Conservation (phyloP, 2,888 invertebrate species). For the Charanyca ferruginea region DNA sequence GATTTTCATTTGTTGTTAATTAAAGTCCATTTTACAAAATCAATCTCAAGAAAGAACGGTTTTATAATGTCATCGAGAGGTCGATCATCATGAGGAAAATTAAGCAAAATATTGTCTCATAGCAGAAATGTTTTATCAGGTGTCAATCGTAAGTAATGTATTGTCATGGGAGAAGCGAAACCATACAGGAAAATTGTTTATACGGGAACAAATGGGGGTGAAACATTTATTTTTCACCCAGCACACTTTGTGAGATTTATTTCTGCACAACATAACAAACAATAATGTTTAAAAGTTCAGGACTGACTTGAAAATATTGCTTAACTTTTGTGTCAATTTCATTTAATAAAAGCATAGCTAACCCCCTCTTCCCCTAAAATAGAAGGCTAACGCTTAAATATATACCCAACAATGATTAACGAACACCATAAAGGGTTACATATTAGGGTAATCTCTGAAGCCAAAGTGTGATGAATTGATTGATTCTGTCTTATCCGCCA, state of each 20-base stretch:
- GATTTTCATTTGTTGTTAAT: constrained; percentile 1
- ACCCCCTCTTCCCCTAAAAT: not conserved
- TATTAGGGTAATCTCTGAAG: constrained; percentile 50
- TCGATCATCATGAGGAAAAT: constrained; percentile 9
- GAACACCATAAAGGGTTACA: constrained; percentile 42
- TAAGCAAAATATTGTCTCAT: not conserved
- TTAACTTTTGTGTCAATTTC: not conserved
- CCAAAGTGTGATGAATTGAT: constrained; percentile 68
- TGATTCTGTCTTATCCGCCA: constrained; percentile 67
- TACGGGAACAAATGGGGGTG: constrained; percentile 79
- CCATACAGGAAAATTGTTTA: constrained; percentile 69
- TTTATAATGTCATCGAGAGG: constrained; percentile 5
- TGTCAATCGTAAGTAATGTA: constrained; percentile 70
- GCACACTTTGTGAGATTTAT: constrained; percentile 56
- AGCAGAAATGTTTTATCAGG: constrained; percentile 63
- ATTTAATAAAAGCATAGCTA: not conserved
- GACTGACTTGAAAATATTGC: constrained; percentile 14
- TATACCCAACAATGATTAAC: constrained; percentile 40
- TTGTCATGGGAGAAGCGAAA: constrained; percentile 66
- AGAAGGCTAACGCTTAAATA: not conserved
- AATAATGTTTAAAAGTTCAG: constrained; percentile 4
- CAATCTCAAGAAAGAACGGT: not conserved
- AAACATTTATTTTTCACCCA: constrained; percentile 70
- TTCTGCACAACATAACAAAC: constrained; percentile 30
- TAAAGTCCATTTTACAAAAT: not conserved